Conservation (phyloP, 2,113 vertebrate genomes). For the Anoplopoma fimbria region DNA sequence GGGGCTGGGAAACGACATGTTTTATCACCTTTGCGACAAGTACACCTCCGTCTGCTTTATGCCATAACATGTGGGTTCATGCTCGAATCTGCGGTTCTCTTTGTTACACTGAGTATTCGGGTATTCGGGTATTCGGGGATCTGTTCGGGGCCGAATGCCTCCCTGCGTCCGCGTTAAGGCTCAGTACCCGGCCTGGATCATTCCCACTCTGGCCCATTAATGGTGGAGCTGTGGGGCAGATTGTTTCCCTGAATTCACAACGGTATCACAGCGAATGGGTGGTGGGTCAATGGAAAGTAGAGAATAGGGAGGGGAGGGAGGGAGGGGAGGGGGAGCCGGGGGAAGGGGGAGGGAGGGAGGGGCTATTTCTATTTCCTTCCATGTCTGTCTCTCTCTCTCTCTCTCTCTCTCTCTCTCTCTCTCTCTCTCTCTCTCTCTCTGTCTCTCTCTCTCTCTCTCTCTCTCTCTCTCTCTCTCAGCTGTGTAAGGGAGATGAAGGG, state of each 20-base stretch:
- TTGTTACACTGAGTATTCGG: neutral
- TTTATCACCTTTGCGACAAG: conserved; percentile 66
- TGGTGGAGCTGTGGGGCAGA: neutral
- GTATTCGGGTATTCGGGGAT: too few relatives aligned
- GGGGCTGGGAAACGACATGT: neutral
- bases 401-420: too few relatives aligned
- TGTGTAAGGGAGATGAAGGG: neutral
- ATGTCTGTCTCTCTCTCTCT: neutral
- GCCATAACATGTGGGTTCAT: neutral
- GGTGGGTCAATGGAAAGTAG: neutral
- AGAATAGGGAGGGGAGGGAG: neutral
- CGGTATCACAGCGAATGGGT: neutral
- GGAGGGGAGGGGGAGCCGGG: neutral
- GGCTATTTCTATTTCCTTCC: neutral
- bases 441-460: too few relatives aligned
- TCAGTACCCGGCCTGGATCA: neutral
- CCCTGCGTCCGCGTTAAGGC: neutral
- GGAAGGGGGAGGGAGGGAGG: neutral
- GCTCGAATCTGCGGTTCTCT: neutral
- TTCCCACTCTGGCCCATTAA: neutral
- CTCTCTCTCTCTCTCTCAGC: too few relatives aligned
- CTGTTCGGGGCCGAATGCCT: neutral
- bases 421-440: too few relatives aligned
- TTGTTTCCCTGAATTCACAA: neutral
- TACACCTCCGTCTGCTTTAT: conserved; percentile 10